Conservation (phyloP, 2,888 invertebrate genomes). For the Brachynemurus nebulosus region DNA sequence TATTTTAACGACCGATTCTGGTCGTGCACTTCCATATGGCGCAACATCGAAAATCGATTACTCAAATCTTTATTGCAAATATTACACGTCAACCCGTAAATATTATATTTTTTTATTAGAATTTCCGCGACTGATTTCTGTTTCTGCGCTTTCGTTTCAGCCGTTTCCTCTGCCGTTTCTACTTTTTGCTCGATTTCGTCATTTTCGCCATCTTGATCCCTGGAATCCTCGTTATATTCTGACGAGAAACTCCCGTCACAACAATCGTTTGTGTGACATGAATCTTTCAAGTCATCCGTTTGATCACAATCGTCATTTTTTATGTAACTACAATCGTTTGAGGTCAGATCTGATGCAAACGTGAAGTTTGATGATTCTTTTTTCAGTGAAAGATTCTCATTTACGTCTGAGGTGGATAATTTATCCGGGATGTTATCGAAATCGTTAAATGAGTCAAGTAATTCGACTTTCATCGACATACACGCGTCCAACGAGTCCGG, state of each 20-base stretch:
- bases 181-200: not conserved
- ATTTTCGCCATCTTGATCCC: not conserved
- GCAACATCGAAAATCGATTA: not conserved
- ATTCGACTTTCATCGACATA: not conserved
- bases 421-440: not conserved
- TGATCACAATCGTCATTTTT: not conserved
- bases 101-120: not conserved
- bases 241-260: not conserved
- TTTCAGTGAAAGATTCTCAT: not conserved
- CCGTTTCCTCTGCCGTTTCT: not conserved
- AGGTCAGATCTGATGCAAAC: not conserved
- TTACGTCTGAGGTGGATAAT: not conserved
- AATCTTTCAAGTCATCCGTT: not conserved
- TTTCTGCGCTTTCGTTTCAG: not conserved
- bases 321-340: not conserved
- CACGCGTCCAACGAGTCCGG: not conserved
- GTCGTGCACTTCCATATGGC: slow-evolving; percentile 2
- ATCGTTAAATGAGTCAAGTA: not conserved
- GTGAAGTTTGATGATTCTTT: not conserved
- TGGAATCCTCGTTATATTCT: not conserved
- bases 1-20: not conserved
- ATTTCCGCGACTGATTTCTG: not conserved
- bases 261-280: not conserved
- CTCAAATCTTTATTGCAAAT: slow-evolving; percentile 2
- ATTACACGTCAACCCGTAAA: slow-evolving; percentile 1